phyloP scores from a whole-genome alignment of 2,888 invertebrate genomes.

The Epinotia ramella region DNA sequence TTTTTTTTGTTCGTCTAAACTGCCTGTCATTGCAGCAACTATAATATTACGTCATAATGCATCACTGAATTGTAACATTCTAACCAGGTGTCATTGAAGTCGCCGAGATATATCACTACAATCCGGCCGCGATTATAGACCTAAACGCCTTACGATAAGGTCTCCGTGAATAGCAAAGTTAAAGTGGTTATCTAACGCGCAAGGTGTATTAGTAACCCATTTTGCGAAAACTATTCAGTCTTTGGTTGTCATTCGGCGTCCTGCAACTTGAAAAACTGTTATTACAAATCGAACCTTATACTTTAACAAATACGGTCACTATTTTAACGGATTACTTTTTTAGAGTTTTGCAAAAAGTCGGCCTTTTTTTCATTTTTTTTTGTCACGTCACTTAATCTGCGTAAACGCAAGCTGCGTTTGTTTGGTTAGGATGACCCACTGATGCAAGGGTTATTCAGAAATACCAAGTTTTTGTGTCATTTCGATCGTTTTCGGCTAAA shows the following conservation, averaged over 20 bases:
- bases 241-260: background rate
- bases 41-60: slow-evolving; percentile 25
- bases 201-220: slow-evolving; percentile 30
- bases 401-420: slow-evolving; percentile 21
- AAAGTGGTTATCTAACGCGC: background rate
- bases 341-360: slow-evolving; percentile 22
- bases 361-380: slow-evolving; percentile 6
- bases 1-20: background rate
- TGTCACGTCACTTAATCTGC: slow-evolving; percentile 9
- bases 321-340: background rate
- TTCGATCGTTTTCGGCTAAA: background rate
- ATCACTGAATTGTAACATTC: slow-evolving; percentile 1
- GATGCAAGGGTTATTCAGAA: slow-evolving; percentile 29
- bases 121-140: background rate
- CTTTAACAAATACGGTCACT: background rate
- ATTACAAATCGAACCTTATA: background rate
- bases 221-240: background rate
- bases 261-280: background rate
- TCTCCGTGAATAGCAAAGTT: background rate
- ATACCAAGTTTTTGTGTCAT: slow-evolving; percentile 9
- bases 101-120: background rate
- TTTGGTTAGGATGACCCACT: slow-evolving; percentile 28
- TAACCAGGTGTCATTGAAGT: slow-evolving; percentile 9
- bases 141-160: background rate
- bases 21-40: slow-evolving; percentile 18